Evolutionary conservation across 2,888 invertebrate species (phyloP).

Genomic region (Smittia sp.): DNA sequence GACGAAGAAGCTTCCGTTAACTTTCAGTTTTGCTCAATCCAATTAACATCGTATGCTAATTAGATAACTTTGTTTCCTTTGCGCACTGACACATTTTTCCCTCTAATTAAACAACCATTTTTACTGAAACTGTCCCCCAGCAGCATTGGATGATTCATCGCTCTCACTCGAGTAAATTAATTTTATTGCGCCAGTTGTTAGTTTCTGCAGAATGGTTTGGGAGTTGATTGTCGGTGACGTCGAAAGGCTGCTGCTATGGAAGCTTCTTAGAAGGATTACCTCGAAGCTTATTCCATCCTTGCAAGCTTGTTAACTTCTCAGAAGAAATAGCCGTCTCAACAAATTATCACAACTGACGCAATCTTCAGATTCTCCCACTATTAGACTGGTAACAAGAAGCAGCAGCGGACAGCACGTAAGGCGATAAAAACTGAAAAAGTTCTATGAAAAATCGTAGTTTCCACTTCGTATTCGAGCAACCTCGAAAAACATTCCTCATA

Average conservation of each 20-base stretch:
- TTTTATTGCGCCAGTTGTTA: conserved; percentile 6
- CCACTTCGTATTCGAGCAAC: background rate
- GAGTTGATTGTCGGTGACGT: too few species aligned
- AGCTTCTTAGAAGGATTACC: too few species aligned
- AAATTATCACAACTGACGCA: too few species aligned
- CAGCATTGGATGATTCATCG: background rate
- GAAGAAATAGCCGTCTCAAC: too few species aligned
- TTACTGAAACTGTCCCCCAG: background rate
- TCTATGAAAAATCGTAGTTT: background rate
- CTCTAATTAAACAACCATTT: conserved; percentile 35
- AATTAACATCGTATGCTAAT: conserved; percentile 24
- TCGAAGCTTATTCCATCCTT: too few species aligned
- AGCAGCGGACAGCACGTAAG: background rate
- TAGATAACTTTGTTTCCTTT: conserved; percentile 10
- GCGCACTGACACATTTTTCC: conserved; percentile 35
- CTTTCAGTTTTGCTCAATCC: background rate
- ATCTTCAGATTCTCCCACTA: too few species aligned
- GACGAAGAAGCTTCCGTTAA: too few species aligned
- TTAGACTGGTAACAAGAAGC: too few species aligned
- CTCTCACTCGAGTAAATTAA: conserved; percentile 3
- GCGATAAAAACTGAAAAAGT: background rate
- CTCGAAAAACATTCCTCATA: conserved; percentile 15
- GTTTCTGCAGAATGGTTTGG: background rate
- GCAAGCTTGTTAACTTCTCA: too few species aligned
- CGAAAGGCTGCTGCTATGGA: too few species aligned